These are phyloP conservation scores for Dendrocopos noguchii DNA, from an alignment of 2,113 vertebrate genomes.

Conservation along the genomic window DNA sequence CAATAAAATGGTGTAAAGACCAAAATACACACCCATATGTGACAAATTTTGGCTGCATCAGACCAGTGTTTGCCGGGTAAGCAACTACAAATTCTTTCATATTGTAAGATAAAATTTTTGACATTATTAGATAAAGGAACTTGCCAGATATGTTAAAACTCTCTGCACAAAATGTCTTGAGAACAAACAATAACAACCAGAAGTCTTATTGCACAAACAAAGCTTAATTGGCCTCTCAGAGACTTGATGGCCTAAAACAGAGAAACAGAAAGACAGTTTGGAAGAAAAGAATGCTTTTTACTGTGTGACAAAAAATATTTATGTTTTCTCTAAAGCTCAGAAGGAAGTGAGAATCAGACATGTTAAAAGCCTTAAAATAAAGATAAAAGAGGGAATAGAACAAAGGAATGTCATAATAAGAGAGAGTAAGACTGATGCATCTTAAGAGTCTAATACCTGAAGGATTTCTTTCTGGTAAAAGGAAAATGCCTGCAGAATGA, in stretches of 20 bases:
- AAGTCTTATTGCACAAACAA: not conserved
- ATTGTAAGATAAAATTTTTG: not conserved
- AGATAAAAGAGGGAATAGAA: not conserved
- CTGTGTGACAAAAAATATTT: not conserved
- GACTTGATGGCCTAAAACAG: not conserved
- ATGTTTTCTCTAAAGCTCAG: not conserved
- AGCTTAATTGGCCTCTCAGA: slow-evolving; percentile 51
- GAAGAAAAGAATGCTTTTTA: not conserved
- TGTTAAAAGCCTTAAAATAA: not conserved
- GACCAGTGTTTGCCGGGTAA: not conserved
- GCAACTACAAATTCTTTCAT: not conserved
- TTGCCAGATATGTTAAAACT: not conserved
- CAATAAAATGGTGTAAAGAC: not conserved
- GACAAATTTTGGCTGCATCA: not conserved
- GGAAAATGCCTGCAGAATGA: not conserved
- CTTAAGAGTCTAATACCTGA: not conserved
- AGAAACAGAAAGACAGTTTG: not conserved
- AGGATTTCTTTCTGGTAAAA: not conserved
- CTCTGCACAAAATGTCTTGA: not conserved
- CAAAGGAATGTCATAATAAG: not conserved
- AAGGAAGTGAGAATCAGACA: not conserved
- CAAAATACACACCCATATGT: not conserved
- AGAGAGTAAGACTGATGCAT: not conserved
- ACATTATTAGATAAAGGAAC: not conserved
- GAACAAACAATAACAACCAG: not conserved